Conservation (phyloP, 2,888 invertebrate species). For the Rotaria sp. region DNA sequence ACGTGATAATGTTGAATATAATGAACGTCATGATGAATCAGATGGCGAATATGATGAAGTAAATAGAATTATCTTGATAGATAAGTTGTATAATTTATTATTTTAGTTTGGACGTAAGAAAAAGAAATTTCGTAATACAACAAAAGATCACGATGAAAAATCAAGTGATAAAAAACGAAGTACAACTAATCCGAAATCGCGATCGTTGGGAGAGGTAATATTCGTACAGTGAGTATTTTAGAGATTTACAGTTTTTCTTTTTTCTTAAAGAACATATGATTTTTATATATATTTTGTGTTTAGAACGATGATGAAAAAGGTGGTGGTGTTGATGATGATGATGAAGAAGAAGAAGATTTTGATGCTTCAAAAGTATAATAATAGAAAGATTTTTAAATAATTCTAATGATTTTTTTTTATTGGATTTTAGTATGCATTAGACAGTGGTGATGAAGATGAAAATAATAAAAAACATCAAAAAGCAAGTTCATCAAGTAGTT, state of each 20-base stretch:
- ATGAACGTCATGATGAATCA: conserved; percentile 66
- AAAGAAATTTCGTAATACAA: conserved; percentile 32
- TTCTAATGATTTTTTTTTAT: too few relatives aligned
- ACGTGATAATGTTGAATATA: conserved; percentile 87
- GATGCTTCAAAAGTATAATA: background rate
- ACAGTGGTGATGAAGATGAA: background rate
- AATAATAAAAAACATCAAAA: background rate
- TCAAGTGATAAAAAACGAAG: background rate
- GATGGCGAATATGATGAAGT: conserved; percentile 96
- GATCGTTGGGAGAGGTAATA: conserved; percentile 17
- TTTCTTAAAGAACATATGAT: background rate
- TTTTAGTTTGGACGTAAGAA: conserved; percentile 39
- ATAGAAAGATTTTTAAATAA: too few relatives aligned
- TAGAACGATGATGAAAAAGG: background rate
- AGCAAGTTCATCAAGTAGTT: background rate
- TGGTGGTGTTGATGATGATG: conserved; percentile 27
- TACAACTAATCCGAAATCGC: background rate
- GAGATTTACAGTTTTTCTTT: background rate
- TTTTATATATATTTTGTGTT: background rate
- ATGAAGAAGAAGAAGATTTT: conserved; percentile 31
- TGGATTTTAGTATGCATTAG: background rate
- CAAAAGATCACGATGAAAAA: background rate
- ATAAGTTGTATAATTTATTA: background rate
- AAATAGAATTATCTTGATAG: background rate
- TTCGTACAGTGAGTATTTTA: background rate